phyloP scores from a whole-genome alignment of 2,888 invertebrate genomes.

The Aphidius colemani region DNA sequence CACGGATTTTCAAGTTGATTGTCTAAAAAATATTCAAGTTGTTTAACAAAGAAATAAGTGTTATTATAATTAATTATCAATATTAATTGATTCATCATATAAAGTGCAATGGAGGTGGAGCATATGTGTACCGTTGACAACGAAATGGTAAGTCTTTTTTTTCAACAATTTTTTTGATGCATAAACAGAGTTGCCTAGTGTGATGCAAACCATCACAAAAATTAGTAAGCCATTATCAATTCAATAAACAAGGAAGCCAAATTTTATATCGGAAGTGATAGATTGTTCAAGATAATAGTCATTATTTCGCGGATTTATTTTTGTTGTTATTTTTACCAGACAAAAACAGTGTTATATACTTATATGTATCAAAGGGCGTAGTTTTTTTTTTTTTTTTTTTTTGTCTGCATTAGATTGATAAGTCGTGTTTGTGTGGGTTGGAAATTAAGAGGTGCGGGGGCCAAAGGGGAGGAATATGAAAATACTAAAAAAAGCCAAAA shows the following conservation, averaged over 20 bases:
- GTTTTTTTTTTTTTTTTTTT: constrained; percentile 41
- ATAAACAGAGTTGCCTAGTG: constrained; percentile 25
- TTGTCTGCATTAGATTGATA: no score
- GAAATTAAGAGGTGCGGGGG: no score
- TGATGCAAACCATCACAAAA: constrained; percentile 25
- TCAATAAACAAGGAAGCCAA: no score
- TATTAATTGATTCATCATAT: neutral
- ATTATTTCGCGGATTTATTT: constrained; percentile 5
- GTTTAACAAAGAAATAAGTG: constrained; percentile 4
- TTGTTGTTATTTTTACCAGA: neutral
- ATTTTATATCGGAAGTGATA: no score
- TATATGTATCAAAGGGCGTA: constrained; percentile 44
- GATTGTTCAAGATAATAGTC: neutral
- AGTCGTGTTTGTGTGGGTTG: no score
- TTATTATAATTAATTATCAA: constrained; percentile 19
- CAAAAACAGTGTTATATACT: no score
- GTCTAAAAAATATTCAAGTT: constrained; percentile 20
- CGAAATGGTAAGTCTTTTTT: constrained; percentile 49
- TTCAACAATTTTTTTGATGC: constrained; percentile 1
- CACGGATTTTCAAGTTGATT: constrained; percentile 36
- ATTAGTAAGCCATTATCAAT: no score
- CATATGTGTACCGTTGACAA: constrained; percentile 53
- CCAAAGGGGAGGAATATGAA: no score
- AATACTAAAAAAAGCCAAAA: neutral
- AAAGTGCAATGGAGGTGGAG: constrained; percentile 48